Evolutionary conservation across 1,140 invertebrate genomes (phyloP).

Genomic region (Rhagoletis pomonella): DNA sequence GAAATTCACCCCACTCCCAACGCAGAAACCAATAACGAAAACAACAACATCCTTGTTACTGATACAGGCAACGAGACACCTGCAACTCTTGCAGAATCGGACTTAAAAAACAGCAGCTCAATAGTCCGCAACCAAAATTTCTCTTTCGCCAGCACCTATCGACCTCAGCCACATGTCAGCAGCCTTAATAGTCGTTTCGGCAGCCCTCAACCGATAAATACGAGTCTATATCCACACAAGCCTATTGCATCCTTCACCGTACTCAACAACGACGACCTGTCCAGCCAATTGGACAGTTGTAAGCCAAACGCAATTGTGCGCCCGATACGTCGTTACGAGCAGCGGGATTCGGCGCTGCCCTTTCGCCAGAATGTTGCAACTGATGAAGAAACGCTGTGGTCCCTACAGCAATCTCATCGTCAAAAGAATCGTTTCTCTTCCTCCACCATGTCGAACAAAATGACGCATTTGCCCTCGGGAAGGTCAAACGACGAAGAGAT

Average conservation of each 20-base stretch:
- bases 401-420: not conserved
- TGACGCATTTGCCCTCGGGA: not conserved
- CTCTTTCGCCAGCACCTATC: slow-evolving; percentile 67
- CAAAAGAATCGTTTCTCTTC: not conserved
- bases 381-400: not conserved
- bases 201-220: slow-evolving; percentile 59
- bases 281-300: not conserved
- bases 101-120: not conserved
- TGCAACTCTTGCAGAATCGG: no score
- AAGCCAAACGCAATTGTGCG: slow-evolving; percentile 76
- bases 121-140: slow-evolving; percentile 64
- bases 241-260: slow-evolving; percentile 67
- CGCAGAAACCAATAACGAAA: not conserved
- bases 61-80: not conserved
- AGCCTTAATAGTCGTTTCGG: slow-evolving; percentile 52
- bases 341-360: slow-evolving; percentile 27
- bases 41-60: not conserved
- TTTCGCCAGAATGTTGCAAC: not conserved
- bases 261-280: slow-evolving; percentile 61
- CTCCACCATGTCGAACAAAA: slow-evolving; percentile 1
- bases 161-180: slow-evolving; percentile 61
- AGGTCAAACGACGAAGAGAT: slow-evolving; percentile 59
- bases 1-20: not conserved
- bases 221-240: slow-evolving; percentile 64
- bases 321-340: slow-evolving; percentile 72